Conservation (phyloP, 1,140 invertebrate species). For the Hycleus phaleratus region DNA sequence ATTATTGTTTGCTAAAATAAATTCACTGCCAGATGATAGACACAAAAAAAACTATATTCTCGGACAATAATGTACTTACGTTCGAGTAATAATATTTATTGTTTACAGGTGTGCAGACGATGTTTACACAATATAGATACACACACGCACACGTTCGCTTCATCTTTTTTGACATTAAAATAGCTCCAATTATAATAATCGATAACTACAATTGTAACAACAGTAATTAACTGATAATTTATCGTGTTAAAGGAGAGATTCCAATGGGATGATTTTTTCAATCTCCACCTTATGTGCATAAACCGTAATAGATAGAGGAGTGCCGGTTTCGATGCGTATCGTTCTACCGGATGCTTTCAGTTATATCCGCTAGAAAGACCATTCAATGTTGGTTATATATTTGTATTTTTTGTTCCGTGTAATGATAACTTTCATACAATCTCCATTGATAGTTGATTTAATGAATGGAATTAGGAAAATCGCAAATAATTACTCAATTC, state of each 20-base stretch:
- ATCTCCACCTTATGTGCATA: no score
- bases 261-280: no score
- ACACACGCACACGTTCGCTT: no score
- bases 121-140: no score
- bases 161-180: no score
- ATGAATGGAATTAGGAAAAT: constrained; percentile 16
- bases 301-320: not conserved
- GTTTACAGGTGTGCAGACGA: constrained; percentile 5
- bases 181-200: no score
- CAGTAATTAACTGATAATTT: no score
- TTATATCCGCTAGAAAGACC: constrained; percentile 18
- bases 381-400: no score
- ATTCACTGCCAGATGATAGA: constrained; percentile 10
- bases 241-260: no score
- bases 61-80: not conserved
- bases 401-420: no score
- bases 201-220: no score
- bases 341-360: constrained; percentile 16
- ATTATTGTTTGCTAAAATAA: not conserved
- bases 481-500: not conserved
- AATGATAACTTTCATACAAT: no score
- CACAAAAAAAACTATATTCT: constrained; percentile 6
- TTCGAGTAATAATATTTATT: constrained; percentile 7
- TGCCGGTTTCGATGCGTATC: not conserved
- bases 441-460: constrained; percentile 19